These are phyloP conservation scores for Morpho achilles DNA, from an alignment of 2,888 invertebrate species.

Conservation along the genomic window DNA sequence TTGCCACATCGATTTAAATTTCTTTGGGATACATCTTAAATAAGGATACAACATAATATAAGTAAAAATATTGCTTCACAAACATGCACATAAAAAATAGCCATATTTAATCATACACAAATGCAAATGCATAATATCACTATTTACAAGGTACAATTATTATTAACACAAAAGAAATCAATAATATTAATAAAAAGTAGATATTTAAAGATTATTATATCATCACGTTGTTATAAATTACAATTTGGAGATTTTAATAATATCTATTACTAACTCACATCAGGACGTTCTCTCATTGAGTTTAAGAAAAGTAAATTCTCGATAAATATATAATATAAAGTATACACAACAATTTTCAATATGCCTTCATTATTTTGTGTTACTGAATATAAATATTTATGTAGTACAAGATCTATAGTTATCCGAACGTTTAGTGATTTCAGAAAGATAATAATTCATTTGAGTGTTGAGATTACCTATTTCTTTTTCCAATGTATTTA, in stretches of 20 bases:
- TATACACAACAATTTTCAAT: too few species aligned
- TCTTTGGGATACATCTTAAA: conserved; percentile 24
- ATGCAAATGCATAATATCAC: conserved; percentile 6
- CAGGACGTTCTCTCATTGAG: too few species aligned
- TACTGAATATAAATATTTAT: conserved; percentile 32
- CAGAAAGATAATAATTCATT: conserved; percentile 82
- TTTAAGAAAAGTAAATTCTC: too few species aligned
- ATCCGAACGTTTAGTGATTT: conserved; percentile 81
- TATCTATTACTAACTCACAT: too few species aligned
- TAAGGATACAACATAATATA: conserved; percentile 6
- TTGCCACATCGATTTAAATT: conserved; percentile 6
- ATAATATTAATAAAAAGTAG: too few species aligned
- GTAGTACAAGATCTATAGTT: conserved; percentile 81
- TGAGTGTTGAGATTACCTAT: conserved; percentile 81
- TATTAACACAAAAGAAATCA: background rate
- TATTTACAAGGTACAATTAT: conserved; percentile 9
- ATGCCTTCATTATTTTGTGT: too few species aligned
- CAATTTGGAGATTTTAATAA: too few species aligned
- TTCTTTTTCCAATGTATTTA: conserved; percentile 79
- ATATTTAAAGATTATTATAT: too few species aligned
- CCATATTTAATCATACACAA: background rate
- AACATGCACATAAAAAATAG: conserved; percentile 2
- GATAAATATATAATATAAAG: too few species aligned
- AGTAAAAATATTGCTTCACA: conserved; percentile 8
- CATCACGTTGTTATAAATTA: too few species aligned